Conservation (phyloP, 2,113 vertebrate species). For the Rhea americana region DNA sequence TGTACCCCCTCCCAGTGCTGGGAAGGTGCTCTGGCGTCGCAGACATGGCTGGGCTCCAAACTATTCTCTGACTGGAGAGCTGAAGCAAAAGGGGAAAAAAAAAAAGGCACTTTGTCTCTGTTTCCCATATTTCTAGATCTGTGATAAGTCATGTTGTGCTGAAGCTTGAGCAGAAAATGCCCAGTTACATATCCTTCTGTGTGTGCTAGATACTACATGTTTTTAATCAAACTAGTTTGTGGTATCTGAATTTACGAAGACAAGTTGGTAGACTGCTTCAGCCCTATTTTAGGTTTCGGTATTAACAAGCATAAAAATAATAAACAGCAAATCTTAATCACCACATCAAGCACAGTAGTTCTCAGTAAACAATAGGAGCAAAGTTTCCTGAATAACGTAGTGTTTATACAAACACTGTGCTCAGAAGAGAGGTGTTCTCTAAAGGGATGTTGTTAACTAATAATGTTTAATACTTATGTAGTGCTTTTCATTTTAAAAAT, state of each 20-base stretch:
- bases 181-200: rapidly evolving
- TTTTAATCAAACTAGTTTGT: rapidly evolving
- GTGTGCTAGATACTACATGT: not conserved
- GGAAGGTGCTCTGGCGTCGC: not conserved
- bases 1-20: too few relatives aligned
- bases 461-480: not conserved
- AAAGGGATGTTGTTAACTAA: rapidly evolving
- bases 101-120: not conserved
- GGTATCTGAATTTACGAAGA: rapidly evolving
- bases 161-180: too few relatives aligned
- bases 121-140: rapidly evolving
- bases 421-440: not conserved
- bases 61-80: not conserved
- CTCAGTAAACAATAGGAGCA: not conserved
- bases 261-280: not conserved
- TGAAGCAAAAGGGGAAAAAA: not conserved
- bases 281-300: not conserved
- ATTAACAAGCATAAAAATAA: not conserved
- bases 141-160: rapidly evolving
- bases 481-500: not conserved
- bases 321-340: not conserved
- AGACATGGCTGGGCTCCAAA: not conserved
- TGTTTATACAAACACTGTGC: not conserved
- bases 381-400: not conserved
- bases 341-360: not conserved